Percentiles rank a stretch among this genome's conserved stretches.
Conservation (phyloP, 1,140 invertebrate genomes). For the Aphelenchoides fujianensis region DNA sequence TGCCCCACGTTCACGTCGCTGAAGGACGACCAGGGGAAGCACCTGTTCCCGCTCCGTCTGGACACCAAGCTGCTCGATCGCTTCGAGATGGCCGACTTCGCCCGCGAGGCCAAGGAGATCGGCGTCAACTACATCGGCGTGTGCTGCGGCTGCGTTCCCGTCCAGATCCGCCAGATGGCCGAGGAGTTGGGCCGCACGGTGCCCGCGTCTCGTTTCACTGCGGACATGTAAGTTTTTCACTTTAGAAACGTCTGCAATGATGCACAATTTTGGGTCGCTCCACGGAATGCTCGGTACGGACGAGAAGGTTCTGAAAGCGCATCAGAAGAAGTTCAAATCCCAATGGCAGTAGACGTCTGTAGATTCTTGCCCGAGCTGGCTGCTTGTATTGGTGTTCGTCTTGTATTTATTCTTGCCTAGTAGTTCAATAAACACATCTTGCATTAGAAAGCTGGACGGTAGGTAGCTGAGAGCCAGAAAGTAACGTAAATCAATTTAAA, state of each 20-base stretch:
- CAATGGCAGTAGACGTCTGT: slow-evolving; percentile 10
- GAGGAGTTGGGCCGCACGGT: slow-evolving; percentile 51
- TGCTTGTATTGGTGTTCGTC: no score
- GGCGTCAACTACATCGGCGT: slow-evolving; percentile 61
- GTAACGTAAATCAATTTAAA: no score
- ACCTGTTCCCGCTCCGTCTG: slow-evolving; percentile 47
- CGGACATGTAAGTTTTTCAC: no score
- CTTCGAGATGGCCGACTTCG: slow-evolving; percentile 53
- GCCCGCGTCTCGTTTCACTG: slow-evolving; percentile 23
- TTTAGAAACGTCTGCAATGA: no score
- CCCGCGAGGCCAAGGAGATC: slow-evolving; percentile 50
- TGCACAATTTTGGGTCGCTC: no score
- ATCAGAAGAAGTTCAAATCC: slow-evolving; percentile 16
- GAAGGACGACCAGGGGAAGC: slow-evolving; percentile 33
- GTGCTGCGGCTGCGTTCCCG: slow-evolving; percentile 58
- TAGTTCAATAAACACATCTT: no score
- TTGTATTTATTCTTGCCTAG: no score
- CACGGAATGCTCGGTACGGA: not conserved
- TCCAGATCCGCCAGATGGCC: slow-evolving; percentile 53
- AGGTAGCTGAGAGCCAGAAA: no score
- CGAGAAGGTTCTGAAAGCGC: not conserved
- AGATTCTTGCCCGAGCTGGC: no score
- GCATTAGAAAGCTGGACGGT: no score
- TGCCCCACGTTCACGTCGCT: slow-evolving; percentile 26
- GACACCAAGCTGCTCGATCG: slow-evolving; percentile 34